Base-by-base conservation (phyloP, 2,888 invertebrate species). In the Yponomeuta sedellus region DNA sequence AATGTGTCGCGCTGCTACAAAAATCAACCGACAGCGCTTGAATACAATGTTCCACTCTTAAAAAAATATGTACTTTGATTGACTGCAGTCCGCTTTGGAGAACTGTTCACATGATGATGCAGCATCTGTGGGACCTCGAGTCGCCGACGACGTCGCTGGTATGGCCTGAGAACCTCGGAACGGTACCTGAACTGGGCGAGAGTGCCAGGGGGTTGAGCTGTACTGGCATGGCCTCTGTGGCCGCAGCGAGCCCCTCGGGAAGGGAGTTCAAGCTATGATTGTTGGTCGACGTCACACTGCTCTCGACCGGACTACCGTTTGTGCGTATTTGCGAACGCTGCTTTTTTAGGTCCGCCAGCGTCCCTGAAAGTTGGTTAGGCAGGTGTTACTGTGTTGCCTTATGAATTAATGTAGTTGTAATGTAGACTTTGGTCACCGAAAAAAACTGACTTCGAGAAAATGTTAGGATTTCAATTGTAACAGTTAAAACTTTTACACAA, bases 291-390 rank as follows among this genome's bases (percentile, higher is more conserved):
- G 74, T 89, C 67, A 76, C 77, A 76, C 86, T 88, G 69, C 78
- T 89, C 71, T 92, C 92, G 3, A 89, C 88, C 0, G 92, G 92
- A 70, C 92, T 93, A 67, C 93, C 94, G 78, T 94, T 94, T 2
- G 88, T 92, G 74, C 97, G 92, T 74, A 95, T 96, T 77, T 96
- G 96, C 70, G 97, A 94, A 71, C 98, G 93, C 81, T 98, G 97
- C 84, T 97, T 97, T 91, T 98, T 98, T 83, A 98, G 92, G 86
- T 98, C 98, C 66, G 98, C 96, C 74, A 98, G 92, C 65, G 98
- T 98, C 74, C 95, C 94, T 92, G 87, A 64, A 89, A 90, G 68
- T 64, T 69, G 61, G 34, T n/a, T 28, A 34, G 69, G 10, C 11
- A 62, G 44, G 34, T 61, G 63, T 65, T 67, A 19, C 19, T 62